Conservation (phyloP, 2,113 vertebrate genomes). For the Eidolon helvum region DNA sequence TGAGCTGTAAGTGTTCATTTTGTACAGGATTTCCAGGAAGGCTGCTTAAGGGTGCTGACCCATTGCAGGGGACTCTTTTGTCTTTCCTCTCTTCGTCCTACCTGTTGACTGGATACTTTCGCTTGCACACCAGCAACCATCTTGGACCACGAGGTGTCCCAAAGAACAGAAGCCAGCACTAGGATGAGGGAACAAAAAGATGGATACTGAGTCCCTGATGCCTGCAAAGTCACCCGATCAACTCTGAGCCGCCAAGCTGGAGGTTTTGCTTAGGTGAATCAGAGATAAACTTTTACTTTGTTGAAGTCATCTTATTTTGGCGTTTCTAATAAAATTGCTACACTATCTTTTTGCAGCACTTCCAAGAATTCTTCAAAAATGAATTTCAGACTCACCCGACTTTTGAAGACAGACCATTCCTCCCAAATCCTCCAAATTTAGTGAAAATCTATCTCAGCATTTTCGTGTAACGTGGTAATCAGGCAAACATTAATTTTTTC, state of each 20-base stretch:
- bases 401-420: conserved; percentile 22
- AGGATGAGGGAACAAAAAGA: neutral
- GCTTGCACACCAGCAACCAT: neutral
- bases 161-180: neutral
- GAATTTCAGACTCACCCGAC: neutral
- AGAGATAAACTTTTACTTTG: neutral
- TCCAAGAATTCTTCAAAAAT: conserved; percentile 39
- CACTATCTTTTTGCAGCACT: neutral
- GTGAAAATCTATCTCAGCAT: conserved; percentile 11
- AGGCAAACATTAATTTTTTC: neutral
- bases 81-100: neutral
- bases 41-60: neutral
- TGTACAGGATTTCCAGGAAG: neutral
- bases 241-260: too few relatives aligned
- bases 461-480: neutral
- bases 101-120: neutral
- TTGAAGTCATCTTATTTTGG: neutral
- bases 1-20: neutral
- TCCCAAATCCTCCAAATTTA: conserved; percentile 16
- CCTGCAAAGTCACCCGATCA: neutral
- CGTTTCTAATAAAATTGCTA: conserved; percentile 12
- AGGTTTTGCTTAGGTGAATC: neutral
- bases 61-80: neutral
- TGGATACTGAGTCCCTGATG: neutral
- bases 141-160: neutral